phyloP scores from a whole-genome alignment of 2,797 vertebrate species.

The Synaphobranchus kaupii region DNA sequence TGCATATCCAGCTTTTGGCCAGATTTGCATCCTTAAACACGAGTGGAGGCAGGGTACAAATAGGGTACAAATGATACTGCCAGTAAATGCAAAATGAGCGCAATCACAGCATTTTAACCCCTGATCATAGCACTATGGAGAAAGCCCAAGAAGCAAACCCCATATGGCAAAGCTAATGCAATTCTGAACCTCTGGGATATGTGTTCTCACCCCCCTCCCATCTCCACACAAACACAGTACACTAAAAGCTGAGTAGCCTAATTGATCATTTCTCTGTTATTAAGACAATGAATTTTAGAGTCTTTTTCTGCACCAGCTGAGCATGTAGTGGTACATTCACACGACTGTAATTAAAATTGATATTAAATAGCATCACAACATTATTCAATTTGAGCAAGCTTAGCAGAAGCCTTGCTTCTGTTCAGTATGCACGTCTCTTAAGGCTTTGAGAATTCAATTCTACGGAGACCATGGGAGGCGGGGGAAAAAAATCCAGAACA shows the following conservation, averaged over 20 bases:
- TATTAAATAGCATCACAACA: background rate
- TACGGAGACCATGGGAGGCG: background rate
- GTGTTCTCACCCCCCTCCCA: background rate
- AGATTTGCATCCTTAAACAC: background rate
- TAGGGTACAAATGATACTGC: background rate
- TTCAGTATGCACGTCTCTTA: background rate
- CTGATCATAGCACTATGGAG: too few species aligned
- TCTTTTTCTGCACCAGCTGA: background rate
- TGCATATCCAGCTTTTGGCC: background rate
- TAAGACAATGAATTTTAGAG: background rate
- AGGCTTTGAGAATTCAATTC: constrained; percentile 12
- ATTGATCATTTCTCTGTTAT: constrained; percentile 11
- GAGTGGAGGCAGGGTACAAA: background rate
- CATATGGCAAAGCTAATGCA: background rate
- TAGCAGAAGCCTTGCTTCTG: constrained; percentile 1
- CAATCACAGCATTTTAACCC: background rate
- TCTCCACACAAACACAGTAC: background rate
- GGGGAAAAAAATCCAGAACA: background rate
- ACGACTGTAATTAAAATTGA: constrained; percentile 6
- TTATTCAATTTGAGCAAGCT: background rate
- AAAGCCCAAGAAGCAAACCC: background rate
- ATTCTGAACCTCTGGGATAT: background rate
- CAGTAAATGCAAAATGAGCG: background rate
- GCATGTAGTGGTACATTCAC: background rate
- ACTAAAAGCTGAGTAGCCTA: background rate